A percentile compares a stretch with the other conserved stretches of the same genome.
Conservation (phyloP, 2,113 vertebrate species). For the Heptranchias perlo region DNA sequence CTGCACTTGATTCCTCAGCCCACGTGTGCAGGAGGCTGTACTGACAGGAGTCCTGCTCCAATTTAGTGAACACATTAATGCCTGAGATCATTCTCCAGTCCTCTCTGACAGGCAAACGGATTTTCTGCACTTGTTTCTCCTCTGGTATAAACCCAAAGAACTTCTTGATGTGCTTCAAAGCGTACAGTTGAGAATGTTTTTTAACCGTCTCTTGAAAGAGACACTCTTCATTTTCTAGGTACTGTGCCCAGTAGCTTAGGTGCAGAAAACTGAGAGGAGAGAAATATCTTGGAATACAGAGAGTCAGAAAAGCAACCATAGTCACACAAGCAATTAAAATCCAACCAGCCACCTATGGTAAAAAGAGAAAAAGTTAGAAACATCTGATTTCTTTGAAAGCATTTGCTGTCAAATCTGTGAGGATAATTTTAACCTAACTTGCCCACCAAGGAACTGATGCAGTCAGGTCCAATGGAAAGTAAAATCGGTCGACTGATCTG, state of each 20-base stretch:
- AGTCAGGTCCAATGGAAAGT: background rate
- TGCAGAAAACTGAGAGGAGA: conserved; percentile 60
- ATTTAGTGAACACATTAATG: conserved; percentile 52
- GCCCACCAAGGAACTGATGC: background rate
- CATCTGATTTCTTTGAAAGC: background rate
- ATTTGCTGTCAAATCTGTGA: background rate
- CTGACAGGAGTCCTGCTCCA: conserved; percentile 51
- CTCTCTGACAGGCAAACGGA: conserved; percentile 57
- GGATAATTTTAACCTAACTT: background rate
- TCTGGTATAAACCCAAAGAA: conserved; percentile 64
- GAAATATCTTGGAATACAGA: conserved; percentile 54
- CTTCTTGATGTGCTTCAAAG: conserved; percentile 53
- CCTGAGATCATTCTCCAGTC: conserved; percentile 63
- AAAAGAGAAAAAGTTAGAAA: conserved; percentile 41
- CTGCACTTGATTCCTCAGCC: conserved; percentile 48
- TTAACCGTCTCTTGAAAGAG: conserved; percentile 56
- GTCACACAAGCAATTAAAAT: conserved; percentile 56
- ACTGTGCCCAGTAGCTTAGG: conserved; percentile 58
- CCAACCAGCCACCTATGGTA: conserved; percentile 61
- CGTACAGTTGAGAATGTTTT: conserved; percentile 56
- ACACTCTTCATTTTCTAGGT: conserved; percentile 53
- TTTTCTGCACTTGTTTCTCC: conserved; percentile 50
- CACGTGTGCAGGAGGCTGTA: conserved; percentile 61
- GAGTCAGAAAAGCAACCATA: conserved; percentile 48
- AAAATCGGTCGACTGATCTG: background rate